Evolutionary conservation across 2,113 vertebrate species (phyloP), one percentile per base, ranked within the genome.

Genomic region (Pelvicachromis taeniatus): DNA sequence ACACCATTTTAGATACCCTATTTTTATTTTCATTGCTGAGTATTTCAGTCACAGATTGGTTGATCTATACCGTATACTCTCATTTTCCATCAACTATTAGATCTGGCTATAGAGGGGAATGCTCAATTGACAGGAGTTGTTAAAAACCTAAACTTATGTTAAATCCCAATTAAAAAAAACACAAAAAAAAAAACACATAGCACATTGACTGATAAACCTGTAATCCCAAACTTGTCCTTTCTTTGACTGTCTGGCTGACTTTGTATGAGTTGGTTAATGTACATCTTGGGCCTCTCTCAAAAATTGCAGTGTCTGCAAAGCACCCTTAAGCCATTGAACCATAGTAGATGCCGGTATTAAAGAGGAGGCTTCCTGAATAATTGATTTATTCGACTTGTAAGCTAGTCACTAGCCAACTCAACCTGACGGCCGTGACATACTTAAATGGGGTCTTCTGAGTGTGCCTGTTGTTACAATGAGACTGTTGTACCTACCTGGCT

Each of bases 231-330:
- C 52, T 70, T 61, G 83, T 12, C 23, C 19, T 78, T 84, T 75
- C 52, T 61, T 38, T 68, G 26, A n/a, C 50, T 50, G 26, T 83
- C 65, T 85, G 70, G 29, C 23, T 65, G 61, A 73, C 45, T 81
- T 78, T 61, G 38, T 50, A 17, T 45, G 58, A 80, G 58, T 33
- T 50, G 23, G 5, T 81, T 90, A 73, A 85, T 88, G 85, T 78
- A 70, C 31, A 81, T 61, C 78, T 70, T 75, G 54, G 52, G 38
- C 85, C 78, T 85, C 45, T 77, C 84, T 73, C 33, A 78, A 86
- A 87, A 88, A 81, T 17, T 91, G 91, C 91, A 88, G 82, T 11
- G 61, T 87, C 84, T 77, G 89, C 88, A 91, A 86, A 91, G 70
- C 61, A n/a, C 11, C 45, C 40, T 50, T 59, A 50, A 86, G 80